Percentiles rank a stretch among this genome's conserved stretches.
These are phyloP conservation scores for Poecilus cupreus DNA, from an alignment of 2,888 invertebrate genomes.

Conservation along the genomic window DNA sequence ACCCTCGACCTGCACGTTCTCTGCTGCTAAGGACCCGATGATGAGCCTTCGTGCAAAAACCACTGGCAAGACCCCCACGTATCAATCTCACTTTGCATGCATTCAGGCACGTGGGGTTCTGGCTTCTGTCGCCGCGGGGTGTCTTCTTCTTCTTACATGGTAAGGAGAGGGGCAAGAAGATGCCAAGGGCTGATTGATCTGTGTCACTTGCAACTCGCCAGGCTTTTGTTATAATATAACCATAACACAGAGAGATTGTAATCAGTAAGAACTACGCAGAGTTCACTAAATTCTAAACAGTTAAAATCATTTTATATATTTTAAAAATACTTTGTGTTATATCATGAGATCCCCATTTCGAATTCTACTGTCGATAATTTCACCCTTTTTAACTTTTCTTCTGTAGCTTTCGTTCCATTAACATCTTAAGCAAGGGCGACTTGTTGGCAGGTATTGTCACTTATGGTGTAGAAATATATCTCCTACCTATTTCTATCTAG, in stretches of 20 bases:
- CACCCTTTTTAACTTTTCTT: too few relatives aligned
- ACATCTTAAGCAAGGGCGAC: too few relatives aligned
- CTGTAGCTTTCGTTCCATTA: too few relatives aligned
- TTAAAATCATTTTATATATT: too few relatives aligned
- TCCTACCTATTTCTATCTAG: too few relatives aligned
- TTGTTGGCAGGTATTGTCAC: too few relatives aligned
- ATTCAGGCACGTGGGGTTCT: background rate
- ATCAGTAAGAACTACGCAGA: background rate
- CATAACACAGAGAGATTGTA: background rate
- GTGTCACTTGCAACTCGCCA: background rate
- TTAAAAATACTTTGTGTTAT: too few relatives aligned
- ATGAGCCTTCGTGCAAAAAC: background rate
- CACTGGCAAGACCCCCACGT: background rate
- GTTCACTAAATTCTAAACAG: too few relatives aligned
- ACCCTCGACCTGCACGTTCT: background rate
- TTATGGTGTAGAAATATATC: too few relatives aligned
- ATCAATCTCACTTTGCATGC: constrained; percentile 21
- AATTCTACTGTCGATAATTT: too few relatives aligned
- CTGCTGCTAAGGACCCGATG: background rate
- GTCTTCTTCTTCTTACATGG: background rate
- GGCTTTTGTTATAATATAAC: background rate
- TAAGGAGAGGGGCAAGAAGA: background rate
- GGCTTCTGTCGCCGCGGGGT: background rate
- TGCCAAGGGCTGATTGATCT: constrained; percentile 8
- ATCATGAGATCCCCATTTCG: too few relatives aligned